A percentile compares a stretch with the other conserved stretches of the same genome.
phyloP scores from a whole-genome alignment of 2,113 vertebrate species.

The Naja naja region DNA sequence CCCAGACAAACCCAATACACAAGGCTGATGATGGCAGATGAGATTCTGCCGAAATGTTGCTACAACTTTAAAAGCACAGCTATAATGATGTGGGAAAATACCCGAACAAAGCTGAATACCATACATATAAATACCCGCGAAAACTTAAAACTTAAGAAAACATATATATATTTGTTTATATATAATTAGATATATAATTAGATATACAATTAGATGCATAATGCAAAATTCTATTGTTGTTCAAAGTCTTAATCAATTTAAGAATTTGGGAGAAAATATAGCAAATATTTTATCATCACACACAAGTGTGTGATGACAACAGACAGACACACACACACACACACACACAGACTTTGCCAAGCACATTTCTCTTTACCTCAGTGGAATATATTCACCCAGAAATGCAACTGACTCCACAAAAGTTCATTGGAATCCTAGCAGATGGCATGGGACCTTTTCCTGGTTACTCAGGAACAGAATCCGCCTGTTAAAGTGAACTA shows the following conservation, averaged over 20 bases:
- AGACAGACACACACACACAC: not conserved
- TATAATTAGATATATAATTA: no score
- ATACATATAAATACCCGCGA: no score
- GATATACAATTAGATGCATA: no score
- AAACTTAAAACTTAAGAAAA: no score
- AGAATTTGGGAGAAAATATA: not conserved
- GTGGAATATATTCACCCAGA: not conserved
- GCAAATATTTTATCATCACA: not conserved
- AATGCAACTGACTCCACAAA: not conserved
- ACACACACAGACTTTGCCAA: not conserved
- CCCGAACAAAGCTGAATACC: no score
- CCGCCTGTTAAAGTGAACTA: slow-evolving; percentile 7
- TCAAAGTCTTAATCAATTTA: not conserved
- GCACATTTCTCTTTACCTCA: not conserved
- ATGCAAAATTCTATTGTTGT: not conserved
- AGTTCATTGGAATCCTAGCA: slow-evolving; percentile 6
- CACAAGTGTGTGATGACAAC: not conserved
- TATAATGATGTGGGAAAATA: no score
- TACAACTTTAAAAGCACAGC: no score
- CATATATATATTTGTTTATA: no score
- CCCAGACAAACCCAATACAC: no score
- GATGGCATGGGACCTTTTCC: slow-evolving; percentile 12
- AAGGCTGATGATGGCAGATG: no score
- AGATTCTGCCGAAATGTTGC: no score
- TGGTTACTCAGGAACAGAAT: not conserved